A percentile compares a stretch with the other conserved stretches of the same genome.
Conservation (phyloP, 2,888 invertebrate genomes). For the Tetanocera ferruginea region DNA sequence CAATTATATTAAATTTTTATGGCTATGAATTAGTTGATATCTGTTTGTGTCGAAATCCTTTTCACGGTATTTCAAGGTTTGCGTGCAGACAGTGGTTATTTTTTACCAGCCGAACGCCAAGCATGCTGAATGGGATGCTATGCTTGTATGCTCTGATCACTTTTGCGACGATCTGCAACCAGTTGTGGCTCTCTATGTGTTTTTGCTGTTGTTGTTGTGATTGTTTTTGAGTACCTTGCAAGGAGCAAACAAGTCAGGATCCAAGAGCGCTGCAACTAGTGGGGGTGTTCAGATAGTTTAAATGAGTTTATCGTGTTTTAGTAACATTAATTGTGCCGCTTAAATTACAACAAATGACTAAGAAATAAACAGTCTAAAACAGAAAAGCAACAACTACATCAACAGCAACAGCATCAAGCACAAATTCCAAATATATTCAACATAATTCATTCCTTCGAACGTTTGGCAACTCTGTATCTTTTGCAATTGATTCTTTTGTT, state of each 20-base stretch:
- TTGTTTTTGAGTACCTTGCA: not conserved
- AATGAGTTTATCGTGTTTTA: conserved; percentile 54
- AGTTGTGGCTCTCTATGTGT: not conserved
- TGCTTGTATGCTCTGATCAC: not conserved
- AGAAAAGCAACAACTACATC: conserved; percentile 31
- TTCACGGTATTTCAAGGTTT: not conserved
- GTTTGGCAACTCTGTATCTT: conserved; percentile 60
- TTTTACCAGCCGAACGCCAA: not conserved
- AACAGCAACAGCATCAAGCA: not conserved
- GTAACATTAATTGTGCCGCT: conserved; percentile 53
- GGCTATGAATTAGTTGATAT: not conserved
- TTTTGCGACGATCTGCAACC: not conserved
- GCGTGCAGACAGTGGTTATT: conserved; percentile 26
- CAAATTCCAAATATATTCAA: conserved; percentile 15
- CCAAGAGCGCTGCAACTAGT: not conserved
- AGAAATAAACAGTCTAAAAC: conserved; percentile 39
- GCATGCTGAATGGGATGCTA: not conserved
- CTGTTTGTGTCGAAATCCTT: not conserved
- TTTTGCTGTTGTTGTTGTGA: conserved; percentile 4
- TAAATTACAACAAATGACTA: conserved; percentile 32
- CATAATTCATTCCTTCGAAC: conserved; percentile 54
- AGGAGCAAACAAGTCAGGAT: not conserved
- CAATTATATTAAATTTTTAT: conserved; percentile 25
- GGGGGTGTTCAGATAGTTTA: conserved; percentile 47
- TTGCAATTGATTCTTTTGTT: conserved; percentile 18